Evolutionary conservation across 2,888 invertebrate species (phyloP).

Genomic region (Drosophila ezoana): DNA sequence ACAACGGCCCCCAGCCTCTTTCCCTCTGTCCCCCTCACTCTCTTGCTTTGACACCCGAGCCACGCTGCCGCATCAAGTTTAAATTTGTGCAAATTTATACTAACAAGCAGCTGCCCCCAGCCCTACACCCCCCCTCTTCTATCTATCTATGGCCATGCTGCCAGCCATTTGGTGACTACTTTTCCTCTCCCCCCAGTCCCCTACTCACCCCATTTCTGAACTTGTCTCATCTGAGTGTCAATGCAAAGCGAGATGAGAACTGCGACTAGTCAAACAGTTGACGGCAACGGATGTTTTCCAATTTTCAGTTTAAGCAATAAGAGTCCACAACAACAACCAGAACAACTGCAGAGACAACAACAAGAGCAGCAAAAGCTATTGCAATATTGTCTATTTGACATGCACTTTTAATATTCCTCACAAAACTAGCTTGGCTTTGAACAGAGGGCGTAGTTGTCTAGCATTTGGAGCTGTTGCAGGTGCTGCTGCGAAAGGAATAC

Average conservation of each 20-base stretch:
- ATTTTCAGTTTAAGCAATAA: constrained; percentile 62
- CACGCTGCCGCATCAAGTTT: constrained; percentile 25
- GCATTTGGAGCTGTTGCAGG: constrained; percentile 4
- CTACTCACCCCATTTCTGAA: neutral
- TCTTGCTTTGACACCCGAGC: neutral
- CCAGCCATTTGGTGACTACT: constrained; percentile 16
- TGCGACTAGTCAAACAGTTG: constrained; percentile 48
- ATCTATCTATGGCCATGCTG: neutral
- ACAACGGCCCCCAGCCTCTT: neutral
- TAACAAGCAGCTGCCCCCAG: constrained; percentile 49
- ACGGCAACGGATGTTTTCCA: constrained; percentile 53
- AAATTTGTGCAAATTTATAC: constrained; percentile 67
- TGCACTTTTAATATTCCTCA: constrained; percentile 74
- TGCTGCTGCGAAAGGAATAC: constrained; percentile 6
- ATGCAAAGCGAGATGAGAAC: constrained; percentile 55
- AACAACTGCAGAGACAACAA: constrained; percentile 19
- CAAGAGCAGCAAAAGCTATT: constrained; percentile 27
- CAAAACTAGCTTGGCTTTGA: constrained; percentile 37
- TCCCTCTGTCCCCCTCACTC: neutral
- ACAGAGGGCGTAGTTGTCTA: neutral
- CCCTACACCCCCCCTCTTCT: too few relatives aligned
- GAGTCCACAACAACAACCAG: constrained; percentile 30
- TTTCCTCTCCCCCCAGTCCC: neutral
- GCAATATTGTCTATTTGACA: constrained; percentile 74
- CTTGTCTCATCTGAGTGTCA: constrained; percentile 42